Percentiles rank a stretch among this genome's conserved stretches.
These are phyloP conservation scores for Porites lutea DNA, from an alignment of 64 coral and sea anemone species.

Conservation along the genomic window DNA sequence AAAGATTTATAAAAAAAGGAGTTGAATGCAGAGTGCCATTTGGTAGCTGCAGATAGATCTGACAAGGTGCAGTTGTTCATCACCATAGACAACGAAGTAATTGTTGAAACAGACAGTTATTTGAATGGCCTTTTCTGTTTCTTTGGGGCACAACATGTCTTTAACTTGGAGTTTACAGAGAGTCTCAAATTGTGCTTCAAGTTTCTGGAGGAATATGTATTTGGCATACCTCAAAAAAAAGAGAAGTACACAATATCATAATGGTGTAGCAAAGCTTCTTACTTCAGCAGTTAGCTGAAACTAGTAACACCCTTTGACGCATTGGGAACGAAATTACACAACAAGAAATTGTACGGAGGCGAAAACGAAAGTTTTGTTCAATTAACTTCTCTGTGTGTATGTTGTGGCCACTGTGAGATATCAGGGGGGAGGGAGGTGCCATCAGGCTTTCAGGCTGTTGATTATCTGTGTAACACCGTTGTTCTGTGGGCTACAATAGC, in stretches of 20 bases:
- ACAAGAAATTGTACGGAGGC: constrained; percentile 40
- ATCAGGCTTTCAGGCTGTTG: background rate
- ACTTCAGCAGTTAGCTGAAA: background rate
- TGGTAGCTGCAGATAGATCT: background rate
- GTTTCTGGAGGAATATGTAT: constrained; percentile 50
- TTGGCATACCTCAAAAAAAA: constrained; percentile 6
- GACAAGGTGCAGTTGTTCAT: background rate
- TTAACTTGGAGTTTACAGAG: background rate
- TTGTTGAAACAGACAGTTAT: background rate
- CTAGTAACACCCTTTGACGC: background rate
- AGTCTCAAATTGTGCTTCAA: background rate
- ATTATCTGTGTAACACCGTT: background rate
- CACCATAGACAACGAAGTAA: background rate
- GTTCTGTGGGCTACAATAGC: background rate
- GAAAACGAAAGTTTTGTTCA: constrained; percentile 39
- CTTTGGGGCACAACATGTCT: background rate
- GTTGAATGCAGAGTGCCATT: background rate
- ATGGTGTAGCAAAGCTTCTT: background rate
- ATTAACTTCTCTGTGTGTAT: background rate
- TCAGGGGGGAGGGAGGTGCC: background rate
- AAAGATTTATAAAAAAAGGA: too few species aligned
- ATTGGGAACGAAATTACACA: constrained; percentile 15
- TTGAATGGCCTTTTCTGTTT: background rate
- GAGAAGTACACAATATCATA: constrained; percentile 2
- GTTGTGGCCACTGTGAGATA: background rate